Evolutionary conservation across 2,888 invertebrate genomes (phyloP).

Genomic region (Microctonus hyperodae): DNA sequence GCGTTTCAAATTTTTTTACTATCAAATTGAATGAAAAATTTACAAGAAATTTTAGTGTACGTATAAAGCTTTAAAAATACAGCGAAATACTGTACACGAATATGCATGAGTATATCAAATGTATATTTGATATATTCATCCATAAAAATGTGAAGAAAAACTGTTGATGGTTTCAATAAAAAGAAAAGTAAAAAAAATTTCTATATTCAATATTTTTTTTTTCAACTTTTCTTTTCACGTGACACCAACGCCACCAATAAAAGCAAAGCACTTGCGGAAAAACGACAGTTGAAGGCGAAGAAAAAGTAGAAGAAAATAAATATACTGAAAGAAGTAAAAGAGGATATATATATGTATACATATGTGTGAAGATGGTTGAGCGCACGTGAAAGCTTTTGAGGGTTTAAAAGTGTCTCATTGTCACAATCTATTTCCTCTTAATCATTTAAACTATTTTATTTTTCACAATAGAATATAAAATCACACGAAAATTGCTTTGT

Average conservation of each 20-base stretch:
- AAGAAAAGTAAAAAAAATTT: not conserved
- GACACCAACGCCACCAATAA: slow-evolving; percentile 5
- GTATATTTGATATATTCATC: not conserved
- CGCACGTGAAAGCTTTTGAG: slow-evolving; percentile 16
- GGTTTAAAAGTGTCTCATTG: slow-evolving; percentile 4
- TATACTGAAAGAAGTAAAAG: not conserved
- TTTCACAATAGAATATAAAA: slow-evolving; percentile 8
- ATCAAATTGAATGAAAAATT: not conserved
- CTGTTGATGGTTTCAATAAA: not conserved
- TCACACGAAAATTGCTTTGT: slow-evolving; percentile 6
- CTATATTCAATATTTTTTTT: not conserved
- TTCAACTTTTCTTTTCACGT: not conserved
- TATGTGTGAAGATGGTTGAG: not conserved
- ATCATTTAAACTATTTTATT: not conserved
- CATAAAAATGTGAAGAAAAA: not conserved
- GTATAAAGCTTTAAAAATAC: not conserved
- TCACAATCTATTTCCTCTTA: slow-evolving; percentile 15
- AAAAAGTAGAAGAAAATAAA: not conserved
- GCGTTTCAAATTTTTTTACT: not conserved
- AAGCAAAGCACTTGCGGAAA: slow-evolving; percentile 9
- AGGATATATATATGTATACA: too few relatives aligned
- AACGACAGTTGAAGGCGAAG: not conserved
- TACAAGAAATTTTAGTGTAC: not conserved
- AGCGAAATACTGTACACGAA: not conserved
- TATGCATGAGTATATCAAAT: not conserved